Conservation (phyloP, 2,797 vertebrate species). For the Hydrophis major region DNA sequence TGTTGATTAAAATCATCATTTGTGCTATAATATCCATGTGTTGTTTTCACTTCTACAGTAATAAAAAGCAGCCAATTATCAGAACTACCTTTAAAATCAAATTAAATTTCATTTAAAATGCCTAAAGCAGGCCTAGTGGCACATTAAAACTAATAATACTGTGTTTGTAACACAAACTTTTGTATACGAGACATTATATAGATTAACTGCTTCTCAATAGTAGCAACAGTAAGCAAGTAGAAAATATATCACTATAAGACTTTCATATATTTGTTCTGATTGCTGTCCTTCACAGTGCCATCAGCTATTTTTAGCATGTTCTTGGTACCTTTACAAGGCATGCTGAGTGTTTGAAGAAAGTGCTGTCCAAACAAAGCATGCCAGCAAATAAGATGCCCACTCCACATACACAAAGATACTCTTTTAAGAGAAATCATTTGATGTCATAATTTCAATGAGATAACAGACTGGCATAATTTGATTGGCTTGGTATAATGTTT, state of each 20-base stretch:
- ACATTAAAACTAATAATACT: not conserved
- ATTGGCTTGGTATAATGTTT: not conserved
- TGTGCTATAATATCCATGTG: not conserved
- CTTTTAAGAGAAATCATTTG: not conserved
- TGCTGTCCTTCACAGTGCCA: not conserved
- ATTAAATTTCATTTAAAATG: not conserved
- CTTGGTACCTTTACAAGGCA: not conserved
- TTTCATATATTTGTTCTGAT: not conserved
- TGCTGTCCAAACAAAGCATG: not conserved
- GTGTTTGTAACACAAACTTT: not conserved
- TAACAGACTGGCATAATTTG: not conserved
- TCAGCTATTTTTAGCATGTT: not conserved
- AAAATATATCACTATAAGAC: not conserved
- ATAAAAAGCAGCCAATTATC: not conserved
- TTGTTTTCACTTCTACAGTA: not conserved
- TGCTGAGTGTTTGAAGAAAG: not conserved
- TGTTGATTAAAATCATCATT: not conserved
- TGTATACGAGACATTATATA: conserved; percentile 22
- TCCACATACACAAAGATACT: not conserved
- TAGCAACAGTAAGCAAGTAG: not conserved
- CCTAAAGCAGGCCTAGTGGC: not conserved
- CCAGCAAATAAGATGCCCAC: not conserved
- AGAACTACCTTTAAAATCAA: not conserved
- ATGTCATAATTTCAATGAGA: not conserved
- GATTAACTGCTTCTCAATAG: conserved; percentile 34